These are phyloP conservation scores for Pelvicachromis taeniatus DNA, from an alignment of 2,113 vertebrate species.

Conservation along the genomic window DNA sequence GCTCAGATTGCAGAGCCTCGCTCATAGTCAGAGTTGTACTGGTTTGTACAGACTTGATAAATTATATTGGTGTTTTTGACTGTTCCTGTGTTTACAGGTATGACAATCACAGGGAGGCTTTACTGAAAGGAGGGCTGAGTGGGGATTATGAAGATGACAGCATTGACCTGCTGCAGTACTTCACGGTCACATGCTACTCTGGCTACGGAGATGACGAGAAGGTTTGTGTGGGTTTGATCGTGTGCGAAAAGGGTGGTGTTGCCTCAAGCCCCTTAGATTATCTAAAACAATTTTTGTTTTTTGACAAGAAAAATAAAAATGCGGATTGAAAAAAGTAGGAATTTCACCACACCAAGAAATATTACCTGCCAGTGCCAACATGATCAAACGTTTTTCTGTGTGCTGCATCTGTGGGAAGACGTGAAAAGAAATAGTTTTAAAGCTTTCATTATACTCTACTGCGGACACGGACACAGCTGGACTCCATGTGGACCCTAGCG, in stretches of 20 bases:
- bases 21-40: neutral
- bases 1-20: neutral
- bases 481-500: neutral
- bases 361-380: neutral
- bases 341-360: neutral
- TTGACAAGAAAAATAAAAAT: neutral
- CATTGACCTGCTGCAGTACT: conserved; percentile 86
- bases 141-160: conserved; percentile 91
- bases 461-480: neutral
- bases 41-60: neutral
- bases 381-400: neutral
- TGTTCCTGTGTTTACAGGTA: conserved; percentile 76
- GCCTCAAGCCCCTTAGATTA: neutral
- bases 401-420: neutral
- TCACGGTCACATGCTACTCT: conserved; percentile 92
- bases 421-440: neutral
- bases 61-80: neutral
- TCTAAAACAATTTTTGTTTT: neutral
- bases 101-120: conserved; percentile 91
- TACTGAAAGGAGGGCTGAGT: conserved; percentile 86
- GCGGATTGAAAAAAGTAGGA: fast-evolving
- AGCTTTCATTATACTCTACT: neutral
- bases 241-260: neutral
- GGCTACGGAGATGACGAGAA: conserved; percentile 90
- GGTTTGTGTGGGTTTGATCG: conserved; percentile 64